A percentile compares a stretch with the other conserved stretches of the same genome.
Evolutionary conservation across 1,140 invertebrate species (phyloP).

Genomic region (Wasmannia auropunctata): DNA sequence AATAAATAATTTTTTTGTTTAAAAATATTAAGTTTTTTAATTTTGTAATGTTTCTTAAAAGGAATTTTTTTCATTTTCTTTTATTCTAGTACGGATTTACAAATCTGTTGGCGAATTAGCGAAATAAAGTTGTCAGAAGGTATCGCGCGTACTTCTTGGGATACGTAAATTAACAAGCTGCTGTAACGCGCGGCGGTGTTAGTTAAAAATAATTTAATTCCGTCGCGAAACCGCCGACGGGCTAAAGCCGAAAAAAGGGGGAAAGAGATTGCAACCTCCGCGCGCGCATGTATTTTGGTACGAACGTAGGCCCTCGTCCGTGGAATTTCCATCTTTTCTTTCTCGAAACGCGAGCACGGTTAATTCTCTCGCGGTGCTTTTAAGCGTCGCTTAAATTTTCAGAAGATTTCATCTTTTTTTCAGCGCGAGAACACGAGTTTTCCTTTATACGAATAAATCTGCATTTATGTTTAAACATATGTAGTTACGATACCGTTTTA

Average conservation of each 20-base stretch:
- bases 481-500: background rate
- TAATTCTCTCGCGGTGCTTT: constrained; percentile 24
- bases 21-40: background rate
- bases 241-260: constrained; percentile 49
- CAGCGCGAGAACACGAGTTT: background rate
- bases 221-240: constrained; percentile 42
- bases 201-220: constrained; percentile 70
- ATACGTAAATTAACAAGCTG: constrained; percentile 10
- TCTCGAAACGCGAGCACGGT: constrained; percentile 32
- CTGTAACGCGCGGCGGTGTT: background rate
- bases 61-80: background rate
- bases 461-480: background rate
- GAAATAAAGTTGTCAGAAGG: constrained; percentile 1
- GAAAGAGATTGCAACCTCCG: constrained; percentile 55
- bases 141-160: background rate
- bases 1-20: background rate
- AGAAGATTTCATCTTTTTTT: constrained; percentile 21
- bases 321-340: constrained; percentile 68
- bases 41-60: background rate
- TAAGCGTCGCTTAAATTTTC: background rate
- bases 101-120: background rate
- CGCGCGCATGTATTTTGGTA: constrained; percentile 70
- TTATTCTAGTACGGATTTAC: background rate
- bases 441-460: background rate
- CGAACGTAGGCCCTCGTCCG: constrained; percentile 62